phyloP scores from a whole-genome alignment of 92 coral and sea anemone genomes.

The Zoanthus solanderi region DNA sequence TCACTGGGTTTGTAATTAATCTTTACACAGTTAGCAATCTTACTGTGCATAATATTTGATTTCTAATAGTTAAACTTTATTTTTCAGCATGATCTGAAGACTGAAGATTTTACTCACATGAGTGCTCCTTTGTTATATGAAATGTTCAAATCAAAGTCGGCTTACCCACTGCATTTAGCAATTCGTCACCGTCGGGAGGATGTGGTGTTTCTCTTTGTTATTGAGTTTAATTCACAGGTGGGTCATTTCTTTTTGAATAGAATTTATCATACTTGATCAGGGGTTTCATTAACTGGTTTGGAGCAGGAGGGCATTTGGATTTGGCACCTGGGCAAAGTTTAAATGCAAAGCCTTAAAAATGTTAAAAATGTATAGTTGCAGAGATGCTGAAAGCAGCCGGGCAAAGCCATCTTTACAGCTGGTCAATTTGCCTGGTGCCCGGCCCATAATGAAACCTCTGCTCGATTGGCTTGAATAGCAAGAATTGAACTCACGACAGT shows the following conservation, averaged over 20 bases:
- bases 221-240: slow-evolving; percentile 94
- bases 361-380: no score
- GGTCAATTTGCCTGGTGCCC: no score
- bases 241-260: background rate
- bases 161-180: slow-evolving; percentile 94
- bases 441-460: no score
- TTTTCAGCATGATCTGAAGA: slow-evolving; percentile 91
- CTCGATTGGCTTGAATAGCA: no score
- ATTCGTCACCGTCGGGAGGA: slow-evolving; percentile 97
- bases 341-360: no score
- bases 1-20: slow-evolving; percentile 84
- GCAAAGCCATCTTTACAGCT: no score
- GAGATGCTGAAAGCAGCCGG: no score
- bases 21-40: background rate
- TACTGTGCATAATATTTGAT: background rate
- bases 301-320: background rate
- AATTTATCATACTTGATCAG: no score
- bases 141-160: slow-evolving; percentile 96
- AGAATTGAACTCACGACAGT: background rate
- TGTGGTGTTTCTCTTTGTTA: slow-evolving; percentile 91
- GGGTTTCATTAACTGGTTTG: background rate
- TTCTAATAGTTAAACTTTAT: background rate
- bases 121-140: slow-evolving; percentile 94
- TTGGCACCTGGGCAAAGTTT: no score
- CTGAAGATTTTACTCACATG: slow-evolving; percentile 93